Evolutionary conservation across 2,797 vertebrate genomes (phyloP).

Genomic region (Botia kubotai): DNA sequence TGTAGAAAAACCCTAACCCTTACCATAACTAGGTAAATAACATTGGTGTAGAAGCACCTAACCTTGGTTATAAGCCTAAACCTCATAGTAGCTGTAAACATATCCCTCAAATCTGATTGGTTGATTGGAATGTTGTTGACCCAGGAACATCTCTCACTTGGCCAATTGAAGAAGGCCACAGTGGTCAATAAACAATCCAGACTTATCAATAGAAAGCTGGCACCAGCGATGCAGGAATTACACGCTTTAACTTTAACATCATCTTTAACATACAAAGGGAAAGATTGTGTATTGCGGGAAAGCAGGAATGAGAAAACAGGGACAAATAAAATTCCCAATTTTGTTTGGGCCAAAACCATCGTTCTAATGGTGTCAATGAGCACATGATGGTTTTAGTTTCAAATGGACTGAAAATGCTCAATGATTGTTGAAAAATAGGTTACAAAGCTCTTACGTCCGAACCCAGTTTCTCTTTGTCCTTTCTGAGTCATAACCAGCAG

Average conservation of each 20-base stretch:
- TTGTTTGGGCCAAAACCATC: neutral
- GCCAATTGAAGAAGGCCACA: too few species aligned
- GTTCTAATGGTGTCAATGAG: neutral
- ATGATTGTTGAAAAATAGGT: constrained; percentile 27
- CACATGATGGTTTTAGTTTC: neutral
- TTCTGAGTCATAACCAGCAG: neutral
- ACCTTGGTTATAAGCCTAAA: too few species aligned
- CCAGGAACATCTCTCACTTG: too few species aligned
- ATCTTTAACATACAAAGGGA: neutral
- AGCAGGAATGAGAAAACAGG: neutral
- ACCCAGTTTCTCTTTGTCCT: constrained; percentile 7
- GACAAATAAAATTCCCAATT: neutral
- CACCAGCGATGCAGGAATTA: too few species aligned
- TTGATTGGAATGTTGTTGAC: too few species aligned
- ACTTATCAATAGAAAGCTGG: constrained; percentile 53
- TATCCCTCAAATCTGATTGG: too few species aligned
- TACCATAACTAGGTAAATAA: too few species aligned
- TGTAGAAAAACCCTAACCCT: too few species aligned
- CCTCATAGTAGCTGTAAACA: too few species aligned
- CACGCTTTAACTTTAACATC: too few species aligned
- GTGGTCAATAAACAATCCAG: constrained; percentile 65
- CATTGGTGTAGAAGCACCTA: too few species aligned
- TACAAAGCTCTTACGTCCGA: constrained; percentile 7
- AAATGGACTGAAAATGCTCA: constrained; percentile 12
- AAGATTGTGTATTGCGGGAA: neutral